Evolutionary conservation across 2,797 vertebrate genomes (phyloP).

Genomic region (Loriculus beryllinus): DNA sequence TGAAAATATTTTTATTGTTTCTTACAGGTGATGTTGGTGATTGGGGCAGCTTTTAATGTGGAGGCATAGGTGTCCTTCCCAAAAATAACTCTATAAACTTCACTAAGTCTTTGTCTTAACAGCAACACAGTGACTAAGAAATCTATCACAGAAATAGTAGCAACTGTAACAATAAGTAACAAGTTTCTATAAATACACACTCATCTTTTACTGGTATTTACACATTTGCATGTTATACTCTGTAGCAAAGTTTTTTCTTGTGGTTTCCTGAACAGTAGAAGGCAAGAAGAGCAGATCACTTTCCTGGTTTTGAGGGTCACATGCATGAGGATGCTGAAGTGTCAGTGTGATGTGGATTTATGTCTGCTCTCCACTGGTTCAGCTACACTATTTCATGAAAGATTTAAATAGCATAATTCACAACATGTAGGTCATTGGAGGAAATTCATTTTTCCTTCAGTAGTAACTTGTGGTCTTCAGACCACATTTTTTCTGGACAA

Average conservation of each 20-base stretch:
- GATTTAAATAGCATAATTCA: neutral
- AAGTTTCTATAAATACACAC: neutral
- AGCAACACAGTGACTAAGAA: neutral
- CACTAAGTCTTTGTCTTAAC: neutral
- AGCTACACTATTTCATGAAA: neutral
- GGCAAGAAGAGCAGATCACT: neutral
- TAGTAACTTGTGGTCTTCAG: neutral
- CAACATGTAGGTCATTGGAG: neutral
- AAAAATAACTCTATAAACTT: neutral
- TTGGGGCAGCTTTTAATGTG: neutral
- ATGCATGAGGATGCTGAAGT: neutral
- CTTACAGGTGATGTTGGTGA: neutral
- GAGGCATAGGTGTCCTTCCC: neutral
- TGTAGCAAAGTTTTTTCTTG: neutral
- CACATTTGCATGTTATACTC: neutral
- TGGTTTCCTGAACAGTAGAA: neutral
- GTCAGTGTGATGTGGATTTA: neutral
- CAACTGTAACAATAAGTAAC: neutral
- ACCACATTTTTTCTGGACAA: neutral
- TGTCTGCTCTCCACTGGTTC: neutral
- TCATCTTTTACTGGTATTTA: neutral
- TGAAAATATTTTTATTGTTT: neutral
- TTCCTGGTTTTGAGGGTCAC: neutral
- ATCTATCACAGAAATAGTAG: neutral
- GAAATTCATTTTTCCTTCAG: neutral